phyloP scores from a whole-genome alignment of 2,888 invertebrate genomes.

The Drosophila picticornis region DNA sequence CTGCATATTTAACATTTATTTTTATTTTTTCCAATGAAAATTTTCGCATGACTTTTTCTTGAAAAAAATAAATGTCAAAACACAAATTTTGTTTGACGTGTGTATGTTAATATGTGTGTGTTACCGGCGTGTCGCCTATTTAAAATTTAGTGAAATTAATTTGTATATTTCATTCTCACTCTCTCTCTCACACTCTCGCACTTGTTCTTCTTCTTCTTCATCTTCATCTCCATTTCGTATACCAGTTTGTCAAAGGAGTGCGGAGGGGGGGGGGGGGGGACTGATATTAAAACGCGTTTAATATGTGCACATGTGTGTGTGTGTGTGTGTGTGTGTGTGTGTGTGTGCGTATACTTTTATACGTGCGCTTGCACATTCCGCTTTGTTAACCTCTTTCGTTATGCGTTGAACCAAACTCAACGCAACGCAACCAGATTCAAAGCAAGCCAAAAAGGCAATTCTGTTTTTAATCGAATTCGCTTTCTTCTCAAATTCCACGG shows the following conservation, averaged over 20 bases:
- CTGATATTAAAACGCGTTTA: slow-evolving; percentile 77
- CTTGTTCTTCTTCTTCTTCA: slow-evolving; percentile 43
- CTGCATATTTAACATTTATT: slow-evolving; percentile 13
- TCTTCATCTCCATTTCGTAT: slow-evolving; percentile 44
- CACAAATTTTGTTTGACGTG: slow-evolving; percentile 28
- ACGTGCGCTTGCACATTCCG: slow-evolving; percentile 72
- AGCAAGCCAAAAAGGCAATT: slow-evolving; percentile 47
- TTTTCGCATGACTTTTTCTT: slow-evolving; percentile 32
- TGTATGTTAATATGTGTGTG: neutral
- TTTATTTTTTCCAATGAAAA: slow-evolving; percentile 49
- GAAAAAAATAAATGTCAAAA: slow-evolving; percentile 50
- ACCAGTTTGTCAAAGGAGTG: slow-evolving; percentile 62
- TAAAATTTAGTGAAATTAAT: slow-evolving; percentile 64
- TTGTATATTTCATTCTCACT: slow-evolving; percentile 30
- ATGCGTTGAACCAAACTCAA: slow-evolving; percentile 53
- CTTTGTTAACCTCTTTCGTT: slow-evolving; percentile 80
- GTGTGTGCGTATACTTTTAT: slow-evolving; percentile 33
- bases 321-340: slow-evolving; percentile 10
- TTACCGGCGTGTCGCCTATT: slow-evolving; percentile 26
- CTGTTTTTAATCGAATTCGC: slow-evolving; percentile 77
- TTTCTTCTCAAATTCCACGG: slow-evolving; percentile 63
- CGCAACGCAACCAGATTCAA: slow-evolving; percentile 38
- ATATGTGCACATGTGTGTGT: slow-evolving; percentile 34
- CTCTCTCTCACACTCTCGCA: slow-evolving; percentile 2
- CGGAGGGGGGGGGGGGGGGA: slow-evolving; percentile 9